These are phyloP conservation scores for Zosterops hypoxanthus DNA, from an alignment of 2,113 vertebrate genomes.

Conservation along the genomic window DNA sequence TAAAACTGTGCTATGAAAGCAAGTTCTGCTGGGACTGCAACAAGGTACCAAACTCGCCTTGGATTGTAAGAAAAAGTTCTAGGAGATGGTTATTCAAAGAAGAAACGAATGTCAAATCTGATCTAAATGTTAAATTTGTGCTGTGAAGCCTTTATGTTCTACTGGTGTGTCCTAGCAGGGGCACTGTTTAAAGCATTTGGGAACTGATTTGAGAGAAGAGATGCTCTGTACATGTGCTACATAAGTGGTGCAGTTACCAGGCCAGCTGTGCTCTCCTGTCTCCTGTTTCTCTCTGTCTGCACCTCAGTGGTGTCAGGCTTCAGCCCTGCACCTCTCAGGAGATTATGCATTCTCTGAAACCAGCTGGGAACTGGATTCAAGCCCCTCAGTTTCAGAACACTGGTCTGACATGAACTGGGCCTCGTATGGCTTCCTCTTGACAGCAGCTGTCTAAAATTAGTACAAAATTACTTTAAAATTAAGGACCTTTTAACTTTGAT, in stretches of 20 bases:
- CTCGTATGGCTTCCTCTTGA: background rate
- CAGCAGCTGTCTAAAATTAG: background rate
- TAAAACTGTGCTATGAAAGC: slow-evolving; percentile 39
- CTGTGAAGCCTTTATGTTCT: background rate
- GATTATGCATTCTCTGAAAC: background rate
- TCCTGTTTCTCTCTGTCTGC: background rate
- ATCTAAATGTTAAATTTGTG: background rate
- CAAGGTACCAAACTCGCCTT: background rate
- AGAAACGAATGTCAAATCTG: background rate
- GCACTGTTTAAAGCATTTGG: background rate
- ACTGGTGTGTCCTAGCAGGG: background rate
- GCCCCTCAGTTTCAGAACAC: background rate
- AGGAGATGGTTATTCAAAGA: background rate
- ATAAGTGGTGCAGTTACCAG: background rate
- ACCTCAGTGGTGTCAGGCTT: background rate
- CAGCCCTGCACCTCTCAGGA: background rate
- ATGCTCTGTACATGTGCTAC: background rate
- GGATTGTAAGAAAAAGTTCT: background rate
- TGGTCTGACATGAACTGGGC: background rate
- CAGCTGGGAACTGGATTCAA: background rate
- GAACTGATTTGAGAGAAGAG: background rate
- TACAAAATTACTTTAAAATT: background rate
- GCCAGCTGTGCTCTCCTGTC: background rate
- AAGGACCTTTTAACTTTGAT: background rate
- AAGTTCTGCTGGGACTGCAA: slow-evolving; percentile 34